Percentiles rank a stretch among this genome's conserved stretches.
phyloP scores from a whole-genome alignment of 1,140 invertebrate genomes.

The Atta texana region DNA sequence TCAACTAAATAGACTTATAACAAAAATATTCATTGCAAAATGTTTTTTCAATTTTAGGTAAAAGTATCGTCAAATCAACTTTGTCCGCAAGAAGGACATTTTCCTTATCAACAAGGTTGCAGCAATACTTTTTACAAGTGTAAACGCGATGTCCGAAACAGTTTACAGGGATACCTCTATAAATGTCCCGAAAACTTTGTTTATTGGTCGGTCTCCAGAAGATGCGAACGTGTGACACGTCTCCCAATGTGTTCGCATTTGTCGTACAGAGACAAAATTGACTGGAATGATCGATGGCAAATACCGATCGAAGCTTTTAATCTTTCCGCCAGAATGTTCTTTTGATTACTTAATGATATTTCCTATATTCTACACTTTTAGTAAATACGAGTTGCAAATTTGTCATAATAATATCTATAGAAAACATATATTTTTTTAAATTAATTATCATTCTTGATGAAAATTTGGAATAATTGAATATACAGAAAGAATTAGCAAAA shows the following conservation, averaged over 20 bases:
- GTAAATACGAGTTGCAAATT: slow-evolving; percentile 12
- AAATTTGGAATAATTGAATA: slow-evolving; percentile 1
- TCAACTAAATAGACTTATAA: slow-evolving; percentile 16
- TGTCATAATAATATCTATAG: slow-evolving; percentile 21
- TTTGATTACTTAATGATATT: background rate
- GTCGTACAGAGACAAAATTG: slow-evolving; percentile 69
- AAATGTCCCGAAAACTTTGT: slow-evolving; percentile 92
- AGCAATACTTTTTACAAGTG: slow-evolving; percentile 92
- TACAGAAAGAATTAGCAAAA: slow-evolving; percentile 18
- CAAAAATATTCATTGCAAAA: slow-evolving; percentile 24
- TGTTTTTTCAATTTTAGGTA: slow-evolving; percentile 87
- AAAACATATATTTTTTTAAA: slow-evolving; percentile 48
- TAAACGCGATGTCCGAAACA: slow-evolving; percentile 84
- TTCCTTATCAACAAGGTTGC: slow-evolving; percentile 89
- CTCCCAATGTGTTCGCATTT: slow-evolving; percentile 87
- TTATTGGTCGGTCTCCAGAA: slow-evolving; percentile 92
- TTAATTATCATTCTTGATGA: slow-evolving; percentile 5
- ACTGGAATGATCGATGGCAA: slow-evolving; percentile 80
- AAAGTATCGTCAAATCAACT: slow-evolving; percentile 87
- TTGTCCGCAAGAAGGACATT: slow-evolving; percentile 90
- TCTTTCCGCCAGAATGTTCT: slow-evolving; percentile 78
- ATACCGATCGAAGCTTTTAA: slow-evolving; percentile 82
- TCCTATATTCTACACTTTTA: background rate
- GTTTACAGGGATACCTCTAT: slow-evolving; percentile 90
- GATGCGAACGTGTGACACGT: slow-evolving; percentile 89